A percentile compares a stretch with the other conserved stretches of the same genome.
These are phyloP conservation scores for Troglohyphantes excavatus DNA, from an alignment of 2,888 invertebrate genomes.

Conservation along the genomic window DNA sequence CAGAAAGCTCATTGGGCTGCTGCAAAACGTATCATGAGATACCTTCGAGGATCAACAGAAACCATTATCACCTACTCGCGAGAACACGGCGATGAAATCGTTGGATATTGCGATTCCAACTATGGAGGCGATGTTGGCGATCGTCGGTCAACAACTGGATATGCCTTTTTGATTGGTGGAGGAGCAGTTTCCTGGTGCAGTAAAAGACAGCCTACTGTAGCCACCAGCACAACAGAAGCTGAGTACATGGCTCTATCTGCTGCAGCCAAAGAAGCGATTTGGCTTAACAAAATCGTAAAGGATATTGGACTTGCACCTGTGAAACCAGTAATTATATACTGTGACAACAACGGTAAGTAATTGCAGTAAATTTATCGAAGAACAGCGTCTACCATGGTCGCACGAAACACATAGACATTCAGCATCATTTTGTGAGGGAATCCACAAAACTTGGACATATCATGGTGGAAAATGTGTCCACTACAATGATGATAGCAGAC, in stretches of 20 bases:
- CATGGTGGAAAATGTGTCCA: neutral
- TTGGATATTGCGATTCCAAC: slow-evolving; percentile 78
- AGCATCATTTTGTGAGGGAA: neutral
- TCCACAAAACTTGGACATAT: neutral
- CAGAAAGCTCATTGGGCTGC: neutral
- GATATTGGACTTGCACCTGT: neutral
- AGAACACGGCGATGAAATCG: neutral
- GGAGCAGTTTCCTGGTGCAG: slow-evolving; percentile 65
- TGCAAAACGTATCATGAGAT: slow-evolving; percentile 29
- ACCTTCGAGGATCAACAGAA: slow-evolving; percentile 19
- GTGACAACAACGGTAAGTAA: slow-evolving; percentile 20
- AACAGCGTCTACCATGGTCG: neutral
- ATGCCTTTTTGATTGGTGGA: slow-evolving; percentile 40
- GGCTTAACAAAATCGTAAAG: slow-evolving; percentile 36
- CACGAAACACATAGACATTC: slow-evolving; percentile 17
- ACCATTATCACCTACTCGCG: neutral
- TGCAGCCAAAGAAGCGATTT: slow-evolving; percentile 79
- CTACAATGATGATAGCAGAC: neutral
- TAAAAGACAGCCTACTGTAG: slow-evolving; percentile 78
- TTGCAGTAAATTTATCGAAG: neutral
- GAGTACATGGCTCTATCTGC: slow-evolving; percentile 80
- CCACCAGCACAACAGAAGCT: slow-evolving; percentile 79
- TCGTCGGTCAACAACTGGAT: slow-evolving; percentile 77
- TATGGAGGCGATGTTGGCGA: slow-evolving; percentile 72
- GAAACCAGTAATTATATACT: neutral